Conservation (phyloP, 2,888 invertebrate species). For the Perizoma affinitatum region DNA sequence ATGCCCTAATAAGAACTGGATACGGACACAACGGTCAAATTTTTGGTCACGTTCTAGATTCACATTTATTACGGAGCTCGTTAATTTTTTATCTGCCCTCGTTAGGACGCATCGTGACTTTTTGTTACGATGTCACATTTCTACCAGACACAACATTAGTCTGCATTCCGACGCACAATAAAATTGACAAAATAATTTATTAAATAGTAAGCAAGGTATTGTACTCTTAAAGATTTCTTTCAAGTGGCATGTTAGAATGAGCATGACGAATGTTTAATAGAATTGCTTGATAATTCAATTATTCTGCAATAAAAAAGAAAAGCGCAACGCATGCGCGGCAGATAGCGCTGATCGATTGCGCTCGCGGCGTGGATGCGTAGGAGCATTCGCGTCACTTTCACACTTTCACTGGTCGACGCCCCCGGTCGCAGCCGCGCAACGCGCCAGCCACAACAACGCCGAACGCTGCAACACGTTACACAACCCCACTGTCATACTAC, state of each 20-base stretch:
- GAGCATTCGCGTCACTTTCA: slow-evolving; percentile 82
- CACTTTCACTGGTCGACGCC: slow-evolving; percentile 83
- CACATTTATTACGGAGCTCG: slow-evolving; percentile 52
- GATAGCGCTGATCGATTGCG: slow-evolving; percentile 15
- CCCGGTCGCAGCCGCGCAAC: slow-evolving; percentile 57
- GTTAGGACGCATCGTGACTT: slow-evolving; percentile 37
- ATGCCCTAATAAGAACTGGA: slow-evolving; percentile 16
- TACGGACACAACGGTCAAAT: slow-evolving; percentile 48
- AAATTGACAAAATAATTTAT: neutral
- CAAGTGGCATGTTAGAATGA: no score
- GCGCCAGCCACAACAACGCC: slow-evolving; percentile 52
- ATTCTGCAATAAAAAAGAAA: slow-evolving; percentile 45
- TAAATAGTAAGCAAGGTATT: no score
- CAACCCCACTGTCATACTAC: slow-evolving; percentile 57
- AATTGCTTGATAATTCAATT: no score
- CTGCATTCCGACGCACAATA: slow-evolving; percentile 19
- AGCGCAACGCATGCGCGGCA: slow-evolving; percentile 40
- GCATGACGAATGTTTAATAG: no score
- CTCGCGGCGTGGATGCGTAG: slow-evolving; percentile 34
- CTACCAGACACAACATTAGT: slow-evolving; percentile 26
- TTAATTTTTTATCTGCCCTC: slow-evolving; percentile 57
- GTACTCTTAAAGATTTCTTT: no score
- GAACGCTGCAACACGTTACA: slow-evolving; percentile 76
- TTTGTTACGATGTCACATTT: slow-evolving; percentile 28
- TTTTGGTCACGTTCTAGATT: slow-evolving; percentile 54